Evolutionary conservation across 1,140 invertebrate genomes (phyloP), one percentile per base, ranked within the genome.

Genomic region (Campoletis sonorensis): DNA sequence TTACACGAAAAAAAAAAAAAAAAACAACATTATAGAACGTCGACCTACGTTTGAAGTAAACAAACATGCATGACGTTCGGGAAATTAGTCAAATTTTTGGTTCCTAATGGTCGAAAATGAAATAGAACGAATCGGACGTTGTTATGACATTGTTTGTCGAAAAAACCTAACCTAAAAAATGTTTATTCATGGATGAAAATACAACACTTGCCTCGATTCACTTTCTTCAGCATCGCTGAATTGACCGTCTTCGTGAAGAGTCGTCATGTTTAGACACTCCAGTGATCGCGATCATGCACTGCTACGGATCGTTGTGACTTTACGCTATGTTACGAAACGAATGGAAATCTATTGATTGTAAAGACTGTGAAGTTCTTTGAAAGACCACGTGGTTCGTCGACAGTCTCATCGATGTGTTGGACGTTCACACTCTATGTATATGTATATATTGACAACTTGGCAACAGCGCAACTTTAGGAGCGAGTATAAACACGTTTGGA

Each of bases 141-240:
- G 49, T 23, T 84, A 87, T 54, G 87, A 83, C 71, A 92, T 88
- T 21, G 87, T 85, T 23, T 87, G 54, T 18, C 51, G 23, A 13
- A 86, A 5, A 37, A 73, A 16, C n/a, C n/a, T 80, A 61, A 70
- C 58, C 58, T 33, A 79, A 21, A 68, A 40, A n/a, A 3, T 33
- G 30, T 77, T 37, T 0, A 30, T 64, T 64, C 1, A 49, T 40
- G 30, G 33, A 27, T 40, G 18, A 51, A 27, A 51, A 23, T 68
- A 58, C 33, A n/a, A 40, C 16, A 51, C 40, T 51, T 82, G 85
- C 84, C 26, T 71, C 27, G 76, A 23, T 33, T 86, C 78, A 73
- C 86, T 79, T 70, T 92, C 88, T 76, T 92, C 91, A 16, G 88
- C 89, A 83, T 93, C 92, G 77, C 90, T 91, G 81, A 90, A 92